Conservation (phyloP, 2,797 vertebrate genomes). For the Gouania willdenowi region DNA sequence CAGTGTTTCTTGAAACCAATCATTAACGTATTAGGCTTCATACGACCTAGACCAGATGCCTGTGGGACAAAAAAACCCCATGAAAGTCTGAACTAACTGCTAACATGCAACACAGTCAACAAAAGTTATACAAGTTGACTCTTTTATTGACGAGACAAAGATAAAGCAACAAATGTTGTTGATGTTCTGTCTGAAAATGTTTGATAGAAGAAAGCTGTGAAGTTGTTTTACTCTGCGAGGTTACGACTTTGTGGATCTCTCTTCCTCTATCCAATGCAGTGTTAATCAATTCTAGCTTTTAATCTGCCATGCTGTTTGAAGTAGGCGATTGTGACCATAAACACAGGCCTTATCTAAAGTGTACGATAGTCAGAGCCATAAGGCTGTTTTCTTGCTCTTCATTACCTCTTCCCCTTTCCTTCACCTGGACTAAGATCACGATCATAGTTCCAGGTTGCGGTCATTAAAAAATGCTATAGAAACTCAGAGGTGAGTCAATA, state of each 20-base stretch:
- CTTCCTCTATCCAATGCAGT: conserved; percentile 25
- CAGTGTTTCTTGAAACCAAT: conserved; percentile 93
- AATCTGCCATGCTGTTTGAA: conserved; percentile 59
- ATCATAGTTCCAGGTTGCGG: conserved; percentile 2
- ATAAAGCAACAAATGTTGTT: no score
- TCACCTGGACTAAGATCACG: conserved; percentile 1
- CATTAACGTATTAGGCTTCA: conserved; percentile 94
- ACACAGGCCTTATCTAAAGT: conserved; percentile 47
- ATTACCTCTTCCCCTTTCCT: conserved; percentile 38
- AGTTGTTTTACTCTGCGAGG: conserved; percentile 35
- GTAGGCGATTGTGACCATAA: conserved; percentile 50
- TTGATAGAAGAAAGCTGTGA: neutral
- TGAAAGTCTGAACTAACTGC: neutral
- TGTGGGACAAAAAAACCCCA: conserved; percentile 43
- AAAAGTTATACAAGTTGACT: conserved; percentile 1
- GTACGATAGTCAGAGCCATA: conserved; percentile 47
- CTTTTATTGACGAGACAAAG: neutral
- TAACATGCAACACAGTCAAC: neutral
- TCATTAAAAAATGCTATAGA: conserved; percentile 41
- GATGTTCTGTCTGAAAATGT: no score
- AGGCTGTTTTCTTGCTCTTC: conserved; percentile 38
- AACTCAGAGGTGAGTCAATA: neutral
- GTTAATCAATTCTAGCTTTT: conserved; percentile 68
- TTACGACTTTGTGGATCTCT: conserved; percentile 30
- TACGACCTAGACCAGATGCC: conserved; percentile 91